These are phyloP conservation scores for Catharus minimus DNA, from an alignment of 2,113 vertebrate genomes.

Conservation along the genomic window DNA sequence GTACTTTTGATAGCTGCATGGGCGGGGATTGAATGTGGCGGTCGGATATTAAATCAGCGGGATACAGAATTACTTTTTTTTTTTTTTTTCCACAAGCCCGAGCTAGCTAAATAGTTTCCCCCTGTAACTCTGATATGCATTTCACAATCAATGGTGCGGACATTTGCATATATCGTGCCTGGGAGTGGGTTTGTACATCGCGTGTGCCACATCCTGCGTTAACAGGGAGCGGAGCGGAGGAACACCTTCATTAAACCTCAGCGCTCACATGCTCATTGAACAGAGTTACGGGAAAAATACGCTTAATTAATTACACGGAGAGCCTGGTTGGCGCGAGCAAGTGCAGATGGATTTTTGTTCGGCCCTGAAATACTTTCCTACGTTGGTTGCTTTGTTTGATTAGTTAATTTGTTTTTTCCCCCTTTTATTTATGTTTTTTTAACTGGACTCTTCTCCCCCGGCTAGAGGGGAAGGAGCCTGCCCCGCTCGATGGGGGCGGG, in stretches of 20 bases:
- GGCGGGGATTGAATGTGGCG: conserved; percentile 43
- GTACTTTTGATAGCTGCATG: conserved; percentile 41
- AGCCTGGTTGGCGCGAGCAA: background rate
- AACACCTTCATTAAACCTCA: background rate
- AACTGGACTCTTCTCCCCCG: background rate
- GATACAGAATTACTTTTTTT: conserved; percentile 58
- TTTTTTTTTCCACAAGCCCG: background rate
- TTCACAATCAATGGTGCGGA: conserved; percentile 6
- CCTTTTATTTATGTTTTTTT: background rate
- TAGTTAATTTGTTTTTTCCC: background rate
- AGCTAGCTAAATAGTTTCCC: conserved; percentile 5
- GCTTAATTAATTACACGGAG: conserved; percentile 1
- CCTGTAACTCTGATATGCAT: conserved; percentile 34
- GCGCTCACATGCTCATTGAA: background rate
- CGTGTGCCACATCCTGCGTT: background rate
- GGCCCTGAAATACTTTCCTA: background rate
- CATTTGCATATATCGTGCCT: conserved; percentile 48
- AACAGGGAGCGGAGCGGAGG: background rate
- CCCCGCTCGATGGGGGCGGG: background rate
- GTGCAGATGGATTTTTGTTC: background rate
- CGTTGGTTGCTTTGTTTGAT: background rate
- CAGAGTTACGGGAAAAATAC: background rate
- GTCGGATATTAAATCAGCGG: conserved; percentile 70
- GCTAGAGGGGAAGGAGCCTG: background rate
- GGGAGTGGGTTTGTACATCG: background rate